A percentile compares a stretch with the other conserved stretches of the same genome.
These are phyloP conservation scores for Panurus biarmicus DNA, from an alignment of 2,113 vertebrate genomes.

Conservation along the genomic window DNA sequence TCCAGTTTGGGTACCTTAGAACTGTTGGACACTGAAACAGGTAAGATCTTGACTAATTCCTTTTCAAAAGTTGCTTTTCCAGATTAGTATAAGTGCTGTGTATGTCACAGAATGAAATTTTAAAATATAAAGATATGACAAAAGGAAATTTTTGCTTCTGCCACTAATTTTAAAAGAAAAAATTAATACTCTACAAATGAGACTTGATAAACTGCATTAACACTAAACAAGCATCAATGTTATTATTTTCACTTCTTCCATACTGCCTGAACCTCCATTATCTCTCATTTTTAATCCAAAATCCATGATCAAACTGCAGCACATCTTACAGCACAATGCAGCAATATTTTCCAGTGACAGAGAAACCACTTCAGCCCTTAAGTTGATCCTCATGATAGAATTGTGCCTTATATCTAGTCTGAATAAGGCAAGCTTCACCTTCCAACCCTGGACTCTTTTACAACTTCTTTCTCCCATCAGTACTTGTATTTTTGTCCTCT, in stretches of 20 bases:
- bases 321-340: background rate
- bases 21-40: background rate
- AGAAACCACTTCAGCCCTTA: background rate
- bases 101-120: background rate
- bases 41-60: background rate
- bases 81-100: background rate
- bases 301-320: background rate
- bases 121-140: background rate
- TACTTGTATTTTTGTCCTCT: background rate
- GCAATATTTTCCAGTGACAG: background rate
- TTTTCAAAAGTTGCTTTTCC: background rate
- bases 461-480: background rate
- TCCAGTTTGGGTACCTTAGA: background rate
- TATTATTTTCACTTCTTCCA: background rate
- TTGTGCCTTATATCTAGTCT: background rate
- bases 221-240: background rate
- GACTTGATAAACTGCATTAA: background rate
- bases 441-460: background rate
- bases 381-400: background rate
- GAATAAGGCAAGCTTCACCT: background rate
- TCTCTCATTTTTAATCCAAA: background rate
- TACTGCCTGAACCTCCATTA: background rate
- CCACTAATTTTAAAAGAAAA: background rate
- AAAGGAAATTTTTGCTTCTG: background rate
- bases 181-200: background rate